Conservation (phyloP, 53 echinoderm and acorn worm species). For the Mesocentrotus franciscanus region DNA sequence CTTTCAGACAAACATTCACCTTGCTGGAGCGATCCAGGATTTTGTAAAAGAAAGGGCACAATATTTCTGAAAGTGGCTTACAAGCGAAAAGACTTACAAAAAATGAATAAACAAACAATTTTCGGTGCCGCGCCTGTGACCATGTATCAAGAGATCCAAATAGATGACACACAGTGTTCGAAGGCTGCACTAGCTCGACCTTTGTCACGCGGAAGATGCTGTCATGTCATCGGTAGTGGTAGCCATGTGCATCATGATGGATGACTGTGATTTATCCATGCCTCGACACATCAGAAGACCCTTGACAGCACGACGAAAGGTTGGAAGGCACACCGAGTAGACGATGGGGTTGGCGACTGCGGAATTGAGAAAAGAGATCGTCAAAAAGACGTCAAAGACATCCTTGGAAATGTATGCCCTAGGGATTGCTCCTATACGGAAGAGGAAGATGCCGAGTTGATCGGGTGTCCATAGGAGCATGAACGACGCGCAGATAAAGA, state of each 20-base stretch:
- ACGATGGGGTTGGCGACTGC: slow-evolving; percentile 36
- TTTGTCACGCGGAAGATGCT: background rate
- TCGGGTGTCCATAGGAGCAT: slow-evolving; percentile 53
- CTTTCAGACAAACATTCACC: too few species aligned
- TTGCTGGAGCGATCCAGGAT: too few species aligned
- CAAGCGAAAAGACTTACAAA: too few species aligned
- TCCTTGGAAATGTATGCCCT: background rate
- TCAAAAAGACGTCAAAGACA: slow-evolving; percentile 14
- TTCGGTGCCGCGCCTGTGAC: too few species aligned
- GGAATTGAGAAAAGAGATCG: slow-evolving; percentile 26
- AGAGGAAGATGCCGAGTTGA: slow-evolving; percentile 41
- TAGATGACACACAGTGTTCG: too few species aligned
- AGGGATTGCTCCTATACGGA: background rate
- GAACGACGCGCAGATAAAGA: slow-evolving; percentile 28
- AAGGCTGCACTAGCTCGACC: background rate
- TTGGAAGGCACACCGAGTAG: slow-evolving; percentile 53
- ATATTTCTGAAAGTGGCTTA: too few species aligned
- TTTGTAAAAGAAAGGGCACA: too few species aligned
- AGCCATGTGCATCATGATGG: background rate
- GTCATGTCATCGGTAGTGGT: background rate
- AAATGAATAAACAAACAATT: too few species aligned
- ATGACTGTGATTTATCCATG: background rate
- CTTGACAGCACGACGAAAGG: slow-evolving; percentile 42
- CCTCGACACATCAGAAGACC: slow-evolving; percentile 12
- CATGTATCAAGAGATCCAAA: too few species aligned